These are phyloP conservation scores for Lycocorax pyrrhopterus DNA, from an alignment of 2,113 vertebrate genomes.

Conservation along the genomic window DNA sequence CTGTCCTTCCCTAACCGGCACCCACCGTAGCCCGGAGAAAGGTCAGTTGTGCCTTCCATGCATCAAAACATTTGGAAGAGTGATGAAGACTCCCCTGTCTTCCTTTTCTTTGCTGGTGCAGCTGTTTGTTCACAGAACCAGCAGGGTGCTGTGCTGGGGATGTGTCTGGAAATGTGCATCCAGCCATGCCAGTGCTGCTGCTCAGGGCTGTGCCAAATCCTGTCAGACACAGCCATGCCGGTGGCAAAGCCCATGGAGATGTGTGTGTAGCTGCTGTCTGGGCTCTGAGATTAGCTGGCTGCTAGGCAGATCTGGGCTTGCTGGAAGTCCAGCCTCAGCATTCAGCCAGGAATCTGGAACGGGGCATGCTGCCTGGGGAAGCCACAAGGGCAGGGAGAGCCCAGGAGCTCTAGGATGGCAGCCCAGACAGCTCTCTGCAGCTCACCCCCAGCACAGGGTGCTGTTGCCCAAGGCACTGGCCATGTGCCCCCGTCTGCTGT, in stretches of 20 bases:
- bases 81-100: not conserved
- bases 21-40: accelerated
- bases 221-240: not conserved
- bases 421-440: not conserved
- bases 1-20: not conserved
- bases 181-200: not conserved
- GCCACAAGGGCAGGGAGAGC: not conserved
- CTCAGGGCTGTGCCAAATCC: not conserved
- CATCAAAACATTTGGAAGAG: not conserved
- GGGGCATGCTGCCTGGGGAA: not conserved
- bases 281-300: not conserved
- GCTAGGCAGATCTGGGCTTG: not conserved
- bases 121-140: not conserved
- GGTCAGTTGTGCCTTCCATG: not conserved
- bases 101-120: not conserved
- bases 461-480: not conserved
- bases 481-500: not conserved
- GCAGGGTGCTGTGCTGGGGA: not conserved
- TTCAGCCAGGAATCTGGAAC: not conserved
- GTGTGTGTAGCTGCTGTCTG: not conserved
- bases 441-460: not conserved
- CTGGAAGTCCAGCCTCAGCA: not conserved
- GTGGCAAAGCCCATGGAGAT: not conserved
- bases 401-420: not conserved
- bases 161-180: not conserved